Evolutionary conservation across 1,140 invertebrate genomes (phyloP).

Genomic region (Drosophila orosa): DNA sequence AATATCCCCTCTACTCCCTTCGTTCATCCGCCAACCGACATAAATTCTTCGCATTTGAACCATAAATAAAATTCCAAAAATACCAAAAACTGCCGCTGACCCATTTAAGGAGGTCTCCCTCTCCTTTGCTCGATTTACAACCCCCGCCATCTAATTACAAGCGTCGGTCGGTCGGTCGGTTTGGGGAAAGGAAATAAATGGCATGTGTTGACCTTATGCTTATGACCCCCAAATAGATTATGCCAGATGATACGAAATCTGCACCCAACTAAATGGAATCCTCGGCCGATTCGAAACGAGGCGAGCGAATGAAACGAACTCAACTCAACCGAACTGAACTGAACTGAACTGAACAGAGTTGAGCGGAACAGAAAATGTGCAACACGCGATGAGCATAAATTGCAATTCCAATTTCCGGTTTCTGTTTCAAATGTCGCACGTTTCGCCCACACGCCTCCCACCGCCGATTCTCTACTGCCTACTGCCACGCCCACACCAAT

Average conservation of each 20-base stretch:
- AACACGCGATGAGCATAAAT: conserved; percentile 76
- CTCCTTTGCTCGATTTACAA: background rate
- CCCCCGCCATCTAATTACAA: conserved; percentile 60
- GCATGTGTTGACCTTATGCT: conserved; percentile 73
- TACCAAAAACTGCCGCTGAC: conserved; percentile 51
- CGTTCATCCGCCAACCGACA: conserved; percentile 12
- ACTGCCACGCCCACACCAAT: conserved; percentile 20
- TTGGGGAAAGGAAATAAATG: conserved; percentile 47
- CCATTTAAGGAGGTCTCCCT: conserved; percentile 40
- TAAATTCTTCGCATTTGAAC: conserved; percentile 55
- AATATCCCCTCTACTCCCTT: conserved; percentile 33
- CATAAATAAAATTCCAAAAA: conserved; percentile 59
- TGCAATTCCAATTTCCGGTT: conserved; percentile 77
- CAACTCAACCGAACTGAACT: conserved; percentile 26
- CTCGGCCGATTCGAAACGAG: conserved; percentile 8
- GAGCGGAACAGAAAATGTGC: conserved; percentile 63
- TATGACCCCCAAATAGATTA: conserved; percentile 77
- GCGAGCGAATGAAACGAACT: conserved; percentile 17
- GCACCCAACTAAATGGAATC: conserved; percentile 25
- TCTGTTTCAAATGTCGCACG: conserved; percentile 74
- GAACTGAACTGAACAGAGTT: conserved; percentile 43
- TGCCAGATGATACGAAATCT: conserved; percentile 61
- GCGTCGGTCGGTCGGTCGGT: conserved; percentile 3
- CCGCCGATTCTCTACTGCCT: background rate
- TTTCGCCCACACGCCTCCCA: conserved; percentile 16